phyloP scores from a whole-genome alignment of 2,113 vertebrate genomes.

The Xerus inauris region DNA sequence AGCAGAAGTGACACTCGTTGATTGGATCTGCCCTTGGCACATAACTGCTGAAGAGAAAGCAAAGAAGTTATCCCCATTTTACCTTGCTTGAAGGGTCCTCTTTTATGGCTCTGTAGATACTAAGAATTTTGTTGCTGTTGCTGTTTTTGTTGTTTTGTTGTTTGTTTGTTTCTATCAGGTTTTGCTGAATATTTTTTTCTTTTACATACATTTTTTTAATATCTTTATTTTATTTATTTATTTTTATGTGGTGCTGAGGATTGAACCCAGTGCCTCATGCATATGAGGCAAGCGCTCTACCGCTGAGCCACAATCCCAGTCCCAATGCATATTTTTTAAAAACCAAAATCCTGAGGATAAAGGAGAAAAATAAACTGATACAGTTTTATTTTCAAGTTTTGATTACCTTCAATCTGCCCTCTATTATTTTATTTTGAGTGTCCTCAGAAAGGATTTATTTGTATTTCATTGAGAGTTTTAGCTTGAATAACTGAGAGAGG shows the following conservation, averaged over 20 bases:
- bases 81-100: rapidly evolving
- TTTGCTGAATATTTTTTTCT: neutral
- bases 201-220: too few species aligned
- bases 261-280: too few species aligned
- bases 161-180: neutral
- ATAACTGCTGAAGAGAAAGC: neutral
- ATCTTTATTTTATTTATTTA: too few species aligned
- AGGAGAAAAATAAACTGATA: neutral
- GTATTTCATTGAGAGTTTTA: neutral
- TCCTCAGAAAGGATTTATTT: neutral
- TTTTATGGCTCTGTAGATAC: neutral
- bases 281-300: too few species aligned
- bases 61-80: neutral
- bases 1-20: neutral
- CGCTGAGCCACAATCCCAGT: too few species aligned
- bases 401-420: neutral
- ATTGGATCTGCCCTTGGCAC: neutral
- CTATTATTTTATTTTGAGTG: neutral
- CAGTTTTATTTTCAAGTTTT: neutral
- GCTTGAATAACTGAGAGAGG: neutral
- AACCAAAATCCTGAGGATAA: neutral
- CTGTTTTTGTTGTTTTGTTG: too few species aligned
- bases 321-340: too few species aligned
- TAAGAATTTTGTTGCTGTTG: neutral
- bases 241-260: too few species aligned